Conservation (phyloP, 2,888 invertebrate genomes). For the Diaprepes abbreviatus region DNA sequence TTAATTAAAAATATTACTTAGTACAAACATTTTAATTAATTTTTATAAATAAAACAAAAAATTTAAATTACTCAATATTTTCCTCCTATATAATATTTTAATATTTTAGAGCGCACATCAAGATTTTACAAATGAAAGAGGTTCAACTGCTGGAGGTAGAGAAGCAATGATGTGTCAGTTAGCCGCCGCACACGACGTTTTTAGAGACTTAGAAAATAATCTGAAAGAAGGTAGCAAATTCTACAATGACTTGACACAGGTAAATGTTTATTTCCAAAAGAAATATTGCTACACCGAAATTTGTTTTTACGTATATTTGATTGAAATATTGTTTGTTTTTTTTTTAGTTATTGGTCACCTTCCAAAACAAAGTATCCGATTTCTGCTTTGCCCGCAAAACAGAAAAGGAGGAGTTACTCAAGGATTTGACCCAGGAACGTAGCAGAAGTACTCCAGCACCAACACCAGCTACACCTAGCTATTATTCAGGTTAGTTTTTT, state of each 20-base stretch:
- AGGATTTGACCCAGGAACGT: constrained; percentile 90
- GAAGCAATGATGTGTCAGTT: constrained; percentile 87
- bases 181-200: constrained; percentile 93
- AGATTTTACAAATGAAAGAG: constrained; percentile 75
- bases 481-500: constrained; percentile 68
- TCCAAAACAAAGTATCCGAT: constrained; percentile 89
- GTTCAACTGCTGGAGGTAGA: constrained; percentile 76
- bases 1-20: no score
- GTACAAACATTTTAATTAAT: no score
- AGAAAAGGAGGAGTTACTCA: constrained; percentile 97
- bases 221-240: constrained; percentile 97
- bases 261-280: constrained; percentile 45
- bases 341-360: constrained; percentile 79
- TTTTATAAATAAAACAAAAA: no score
- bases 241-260: constrained; percentile 91
- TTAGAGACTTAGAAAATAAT: constrained; percentile 90
- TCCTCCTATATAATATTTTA: no score
- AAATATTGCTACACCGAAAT: no score
- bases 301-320: no score
- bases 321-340: no score
- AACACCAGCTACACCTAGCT: constrained; percentile 73
- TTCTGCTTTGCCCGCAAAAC: constrained; percentile 99
- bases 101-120: constrained; percentile 70
- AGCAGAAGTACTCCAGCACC: constrained; percentile 74
- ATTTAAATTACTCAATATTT: no score